Conservation (phyloP, 2,888 invertebrate species). For the Amphipoea lucens region DNA sequence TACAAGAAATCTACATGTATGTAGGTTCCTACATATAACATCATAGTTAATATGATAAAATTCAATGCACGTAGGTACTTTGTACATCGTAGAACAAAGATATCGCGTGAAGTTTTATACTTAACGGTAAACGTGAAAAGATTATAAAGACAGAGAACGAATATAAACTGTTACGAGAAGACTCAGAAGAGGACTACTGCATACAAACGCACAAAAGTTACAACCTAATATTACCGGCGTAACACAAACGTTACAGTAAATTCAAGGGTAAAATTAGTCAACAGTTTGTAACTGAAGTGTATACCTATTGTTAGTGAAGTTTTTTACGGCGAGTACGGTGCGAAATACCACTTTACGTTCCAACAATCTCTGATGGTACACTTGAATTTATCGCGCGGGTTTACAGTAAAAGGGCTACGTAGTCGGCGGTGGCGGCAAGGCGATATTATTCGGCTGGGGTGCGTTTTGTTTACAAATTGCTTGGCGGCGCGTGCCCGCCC, state of each 20-base stretch:
- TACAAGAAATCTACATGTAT: conserved; percentile 1
- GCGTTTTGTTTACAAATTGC: conserved; percentile 89
- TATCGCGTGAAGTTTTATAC: conserved; percentile 58
- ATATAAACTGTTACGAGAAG: conserved; percentile 46
- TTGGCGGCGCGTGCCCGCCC: conserved; percentile 81
- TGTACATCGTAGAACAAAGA: conserved; percentile 43
- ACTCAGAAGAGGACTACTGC: conserved; percentile 34
- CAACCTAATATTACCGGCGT: conserved; percentile 38
- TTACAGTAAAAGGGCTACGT: conserved; percentile 79
- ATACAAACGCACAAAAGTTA: conserved; percentile 45
- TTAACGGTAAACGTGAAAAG: conserved; percentile 61
- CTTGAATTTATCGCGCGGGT: conserved; percentile 83
- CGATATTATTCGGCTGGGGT: conserved; percentile 84
- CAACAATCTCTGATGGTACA: conserved; percentile 81
- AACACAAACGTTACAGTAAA: conserved; percentile 50
- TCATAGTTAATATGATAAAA: conserved; percentile 46
- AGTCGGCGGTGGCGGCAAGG: conserved; percentile 73
- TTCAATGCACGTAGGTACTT: conserved; percentile 52
- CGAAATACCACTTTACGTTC: conserved; percentile 70
- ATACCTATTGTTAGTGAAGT: conserved; percentile 64
- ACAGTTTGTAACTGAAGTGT: conserved; percentile 61
- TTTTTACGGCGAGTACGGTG: conserved; percentile 67
- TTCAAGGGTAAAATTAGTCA: conserved; percentile 62
- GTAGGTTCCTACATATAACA: conserved; percentile 3
- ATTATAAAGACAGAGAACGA: conserved; percentile 57